Base-by-base conservation (phyloP, 2,113 vertebrate species). In the Vidua chalybeata region DNA sequence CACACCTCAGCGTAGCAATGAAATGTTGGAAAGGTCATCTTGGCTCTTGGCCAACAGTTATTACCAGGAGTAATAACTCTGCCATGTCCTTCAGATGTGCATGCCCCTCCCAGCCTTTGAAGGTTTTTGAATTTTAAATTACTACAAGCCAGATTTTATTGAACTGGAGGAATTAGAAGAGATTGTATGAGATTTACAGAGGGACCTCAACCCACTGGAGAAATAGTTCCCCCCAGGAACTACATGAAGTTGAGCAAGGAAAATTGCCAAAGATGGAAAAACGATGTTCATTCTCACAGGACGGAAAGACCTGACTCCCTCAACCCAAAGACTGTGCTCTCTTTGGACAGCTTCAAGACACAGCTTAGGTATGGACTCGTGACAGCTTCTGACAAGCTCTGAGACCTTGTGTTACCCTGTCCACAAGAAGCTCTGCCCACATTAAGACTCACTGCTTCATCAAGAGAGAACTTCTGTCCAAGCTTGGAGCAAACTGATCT, bases 361-460 rank as follows among this genome's bases (percentile, higher is more conserved):
- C 15, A 41, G 6, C 6, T n/a, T 6, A 48, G 31, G 8, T 13
- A 10, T 3, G 21, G 68, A 30, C 46, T 54, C 22, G 4, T 0
- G 30, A 28, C n/a, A 88, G 79, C 54, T 49, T 35, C 78, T 49
- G 76, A 27, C 24, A 67, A 52, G n/a, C 49, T 72, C 67, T 5
- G 27, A 79, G 28, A 35, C 41, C 33, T 63, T 10, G 9, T 8
- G 26, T 11, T 45, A 45, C 37, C 13, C 4, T 23, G 67, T 28
- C 61, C 7, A 4, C 23, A 46, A n/a, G 61, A 52, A 74, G 39
- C 30, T 59, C 61, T 15, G 19, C 39, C 18, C 33, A 39, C 1
- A 1, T 7, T 3, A 62, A 0, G 0, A 46, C 51, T 43, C 9
- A 3, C 10, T 2, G 8, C 31, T 69, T 68, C 51, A 62, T 26